Evolutionary conservation across 1,140 invertebrate genomes (phyloP), one percentile per base, ranked within the genome.

Genomic region (Thereuonema tuberculata): DNA sequence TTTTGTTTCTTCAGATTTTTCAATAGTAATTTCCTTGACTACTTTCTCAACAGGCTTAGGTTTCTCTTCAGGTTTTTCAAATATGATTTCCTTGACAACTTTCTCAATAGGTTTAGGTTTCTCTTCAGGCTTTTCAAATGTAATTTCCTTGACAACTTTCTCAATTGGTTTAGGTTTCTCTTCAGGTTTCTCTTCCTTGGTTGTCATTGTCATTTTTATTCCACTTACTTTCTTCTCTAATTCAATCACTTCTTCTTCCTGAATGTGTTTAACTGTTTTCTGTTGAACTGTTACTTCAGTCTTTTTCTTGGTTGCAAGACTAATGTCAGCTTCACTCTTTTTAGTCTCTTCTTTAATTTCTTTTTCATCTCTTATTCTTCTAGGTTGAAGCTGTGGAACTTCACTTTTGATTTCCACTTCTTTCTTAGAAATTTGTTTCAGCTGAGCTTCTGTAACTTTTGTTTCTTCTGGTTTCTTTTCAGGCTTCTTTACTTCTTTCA

Each of bases 61-160:
- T 43, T 61, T 21, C 26, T 61, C 29, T 23, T 28, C 43, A 14
- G 9, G 23, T 31, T 28, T 27, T 56, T 28, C 26, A 21, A 14
- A 20, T 43, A 28, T 20, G 15, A n/a, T 27, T 2, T 9, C 59
- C n/a, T 61, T 55, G 9, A 21, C 27, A 14, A 26, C 21, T 26
- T 62, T 26, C 49, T 62, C 46, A 15, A 47, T n/a, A n/a, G n/a
- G n/a, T n/a, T n/a, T n/a, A n/a, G 57, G 47, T 29, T 62, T 52
- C 26, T 62, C 58, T 12, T 61, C 28, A 17, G 46, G 37, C 12
- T 43, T n/a, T n/a, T n/a, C n/a, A n/a, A n/a, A n/a, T n/a, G n/a
- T n/a, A n/a, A n/a, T n/a, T n/a, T n/a, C n/a, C n/a, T n/a, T n/a
- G 17, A 17, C 17, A 37, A 37, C 17, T 37, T 37, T 37, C 48